phyloP scores from a whole-genome alignment of 2,113 vertebrate genomes.

The Gambusia affinis region DNA sequence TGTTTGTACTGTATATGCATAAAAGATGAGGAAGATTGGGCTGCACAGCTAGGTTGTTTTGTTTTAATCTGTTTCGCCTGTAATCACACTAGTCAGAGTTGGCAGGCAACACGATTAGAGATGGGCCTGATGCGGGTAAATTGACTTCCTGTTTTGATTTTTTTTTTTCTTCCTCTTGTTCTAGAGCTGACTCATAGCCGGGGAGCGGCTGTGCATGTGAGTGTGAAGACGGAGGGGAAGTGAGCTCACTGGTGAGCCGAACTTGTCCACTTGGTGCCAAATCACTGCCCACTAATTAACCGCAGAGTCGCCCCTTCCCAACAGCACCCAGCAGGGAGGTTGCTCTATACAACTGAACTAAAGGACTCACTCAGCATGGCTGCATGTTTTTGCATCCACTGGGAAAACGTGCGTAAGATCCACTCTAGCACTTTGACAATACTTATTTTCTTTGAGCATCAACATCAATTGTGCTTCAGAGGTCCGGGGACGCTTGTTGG shows the following conservation, averaged over 20 bases:
- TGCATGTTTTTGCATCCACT: slow-evolving; percentile 4
- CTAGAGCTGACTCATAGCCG: slow-evolving; percentile 69
- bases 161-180: slow-evolving; percentile 25
- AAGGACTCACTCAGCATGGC: slow-evolving; percentile 5
- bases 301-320: slow-evolving; percentile 62
- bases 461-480: slow-evolving; percentile 26
- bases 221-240: slow-evolving; percentile 75
- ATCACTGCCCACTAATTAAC: slow-evolving; percentile 73
- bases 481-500: slow-evolving; percentile 33
- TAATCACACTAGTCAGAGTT: slow-evolving; percentile 69
- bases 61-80: slow-evolving; percentile 78
- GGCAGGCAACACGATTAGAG: slow-evolving; percentile 72
- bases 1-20: slow-evolving; percentile 50
- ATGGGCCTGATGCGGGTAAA: slow-evolving; percentile 67
- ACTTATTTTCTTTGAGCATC: slow-evolving; percentile 52
- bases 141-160: slow-evolving; percentile 73
- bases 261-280: slow-evolving; percentile 61
- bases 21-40: slow-evolving; percentile 17
- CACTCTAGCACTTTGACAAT: slow-evolving; percentile 24
- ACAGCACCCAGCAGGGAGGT: slow-evolving; percentile 55
- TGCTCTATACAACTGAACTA: slow-evolving; percentile 21
- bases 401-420: background rate
- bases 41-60: slow-evolving; percentile 61
- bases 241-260: slow-evolving; percentile 74
- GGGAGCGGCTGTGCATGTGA: slow-evolving; percentile 68